phyloP scores from a whole-genome alignment of 1,140 invertebrate species.

The Lepidurus apus region DNA sequence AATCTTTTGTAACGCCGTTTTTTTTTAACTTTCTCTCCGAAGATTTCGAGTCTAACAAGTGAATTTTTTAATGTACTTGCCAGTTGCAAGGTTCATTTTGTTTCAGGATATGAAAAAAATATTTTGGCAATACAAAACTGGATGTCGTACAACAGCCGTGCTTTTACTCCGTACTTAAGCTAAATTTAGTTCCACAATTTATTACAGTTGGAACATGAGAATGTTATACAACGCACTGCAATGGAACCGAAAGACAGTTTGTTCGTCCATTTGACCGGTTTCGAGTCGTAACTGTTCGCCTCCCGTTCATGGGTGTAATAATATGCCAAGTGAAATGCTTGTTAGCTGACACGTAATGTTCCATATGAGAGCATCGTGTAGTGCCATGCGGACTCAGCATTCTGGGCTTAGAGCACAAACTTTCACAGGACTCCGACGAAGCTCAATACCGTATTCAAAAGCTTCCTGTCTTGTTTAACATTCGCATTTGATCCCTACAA shows the following conservation, averaged over 20 bases:
- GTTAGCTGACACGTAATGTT: constrained; percentile 19
- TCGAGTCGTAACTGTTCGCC: neutral
- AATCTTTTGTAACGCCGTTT: neutral
- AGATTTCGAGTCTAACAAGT: neutral
- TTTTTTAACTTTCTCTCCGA: neutral
- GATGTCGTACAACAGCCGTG: neutral
- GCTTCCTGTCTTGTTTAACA: neutral
- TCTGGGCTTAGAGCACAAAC: neutral
- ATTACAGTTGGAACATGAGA: constrained; percentile 1
- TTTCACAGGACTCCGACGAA: neutral
- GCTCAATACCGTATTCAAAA: neutral
- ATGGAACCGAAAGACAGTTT: neutral
- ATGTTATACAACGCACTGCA: neutral
- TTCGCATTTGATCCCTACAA: neutral
- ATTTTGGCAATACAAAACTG: constrained; percentile 18
- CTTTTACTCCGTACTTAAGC: neutral
- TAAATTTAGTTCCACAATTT: neutral
- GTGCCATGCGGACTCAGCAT: constrained; percentile 16
- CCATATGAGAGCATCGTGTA: constrained; percentile 1
- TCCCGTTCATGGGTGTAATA: constrained; percentile 18
- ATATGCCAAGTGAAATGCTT: constrained; percentile 19
- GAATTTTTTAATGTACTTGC: neutral
- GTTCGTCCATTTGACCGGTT: neutral
- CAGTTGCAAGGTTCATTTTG: neutral
- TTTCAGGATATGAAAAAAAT: neutral